Percentiles rank a stretch among this genome's conserved stretches.
Conservation (phyloP, 2,888 invertebrate species). For the Morinoia aosen region DNA sequence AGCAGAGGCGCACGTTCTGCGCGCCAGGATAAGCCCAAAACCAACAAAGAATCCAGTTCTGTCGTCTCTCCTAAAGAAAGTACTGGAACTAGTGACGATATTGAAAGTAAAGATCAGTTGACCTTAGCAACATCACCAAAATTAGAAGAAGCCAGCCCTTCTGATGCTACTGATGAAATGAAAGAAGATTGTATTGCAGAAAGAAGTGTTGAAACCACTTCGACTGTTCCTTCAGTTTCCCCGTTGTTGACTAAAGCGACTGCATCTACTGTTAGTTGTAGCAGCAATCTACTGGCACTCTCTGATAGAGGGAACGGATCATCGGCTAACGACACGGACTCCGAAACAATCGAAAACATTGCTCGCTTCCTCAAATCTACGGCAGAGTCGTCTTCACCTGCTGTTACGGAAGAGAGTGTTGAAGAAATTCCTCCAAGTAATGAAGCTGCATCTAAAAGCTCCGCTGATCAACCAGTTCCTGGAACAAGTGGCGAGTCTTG, state of each 20-base stretch:
- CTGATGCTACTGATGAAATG: not conserved
- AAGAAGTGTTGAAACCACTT: not conserved
- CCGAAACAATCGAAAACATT: conserved; percentile 66
- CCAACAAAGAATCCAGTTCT: not conserved
- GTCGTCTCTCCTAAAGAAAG: not conserved
- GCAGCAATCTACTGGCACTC: not conserved
- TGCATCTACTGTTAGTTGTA: not conserved
- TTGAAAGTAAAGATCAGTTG: not conserved
- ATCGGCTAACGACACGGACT: conserved; percentile 59
- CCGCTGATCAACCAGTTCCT: not conserved
- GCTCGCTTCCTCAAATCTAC: conserved; percentile 65
- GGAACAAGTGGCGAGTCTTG: not conserved
- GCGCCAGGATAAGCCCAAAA: not conserved
- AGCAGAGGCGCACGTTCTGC: not conserved
- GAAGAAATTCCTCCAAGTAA: not conserved
- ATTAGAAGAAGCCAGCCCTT: not conserved
- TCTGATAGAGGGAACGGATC: conserved; percentile 5
- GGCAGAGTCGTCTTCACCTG: not conserved
- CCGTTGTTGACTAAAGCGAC: not conserved
- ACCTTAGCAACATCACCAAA: not conserved
- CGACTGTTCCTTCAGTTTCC: not conserved
- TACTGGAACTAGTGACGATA: not conserved
- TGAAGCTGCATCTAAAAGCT: not conserved
- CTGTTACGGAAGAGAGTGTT: conserved; percentile 9
- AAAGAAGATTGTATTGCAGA: not conserved